Percentiles rank a stretch among this genome's conserved stretches.
Evolutionary conservation across 2,113 vertebrate species (phyloP).

Genomic region (Brachyhypopomus occidentalis): DNA sequence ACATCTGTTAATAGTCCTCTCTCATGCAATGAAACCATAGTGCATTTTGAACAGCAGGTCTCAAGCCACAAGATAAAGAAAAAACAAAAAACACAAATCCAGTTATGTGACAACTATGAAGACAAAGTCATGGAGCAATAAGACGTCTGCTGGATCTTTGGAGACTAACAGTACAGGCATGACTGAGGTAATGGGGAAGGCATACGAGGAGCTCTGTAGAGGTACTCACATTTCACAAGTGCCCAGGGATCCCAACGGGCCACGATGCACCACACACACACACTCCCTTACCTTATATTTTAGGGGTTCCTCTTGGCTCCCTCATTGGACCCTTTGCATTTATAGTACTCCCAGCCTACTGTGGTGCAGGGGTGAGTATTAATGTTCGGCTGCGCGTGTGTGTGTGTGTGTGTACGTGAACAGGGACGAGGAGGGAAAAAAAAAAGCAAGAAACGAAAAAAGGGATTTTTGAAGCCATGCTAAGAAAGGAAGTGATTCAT

Average conservation of each 20-base stretch:
- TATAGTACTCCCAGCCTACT: background rate
- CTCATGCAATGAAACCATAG: background rate
- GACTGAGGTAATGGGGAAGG: constrained; percentile 8
- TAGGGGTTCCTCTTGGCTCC: constrained; percentile 12
- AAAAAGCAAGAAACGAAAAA: constrained; percentile 17
- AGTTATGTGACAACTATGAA: background rate
- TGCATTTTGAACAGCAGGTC: background rate
- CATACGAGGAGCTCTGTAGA: constrained; percentile 1
- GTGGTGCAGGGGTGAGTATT: background rate
- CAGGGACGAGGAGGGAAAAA: constrained; percentile 6
- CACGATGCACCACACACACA: constrained; percentile 3
- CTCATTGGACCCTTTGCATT: constrained; percentile 7
- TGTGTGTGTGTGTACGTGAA: background rate
- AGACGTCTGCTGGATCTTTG: background rate
- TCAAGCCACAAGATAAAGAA: background rate
- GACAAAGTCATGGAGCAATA: background rate
- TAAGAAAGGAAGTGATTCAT: constrained; percentile 71
- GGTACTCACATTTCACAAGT: background rate
- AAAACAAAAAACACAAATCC: background rate
- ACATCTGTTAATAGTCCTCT: background rate
- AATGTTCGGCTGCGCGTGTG: background rate
- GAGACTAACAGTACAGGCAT: background rate
- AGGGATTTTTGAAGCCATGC: constrained; percentile 33
- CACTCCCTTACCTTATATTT: background rate
- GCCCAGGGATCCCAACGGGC: constrained; percentile 26